These are phyloP conservation scores for Teleogryllus occipitalis DNA, from an alignment of 1,140 invertebrate species.

Conservation along the genomic window DNA sequence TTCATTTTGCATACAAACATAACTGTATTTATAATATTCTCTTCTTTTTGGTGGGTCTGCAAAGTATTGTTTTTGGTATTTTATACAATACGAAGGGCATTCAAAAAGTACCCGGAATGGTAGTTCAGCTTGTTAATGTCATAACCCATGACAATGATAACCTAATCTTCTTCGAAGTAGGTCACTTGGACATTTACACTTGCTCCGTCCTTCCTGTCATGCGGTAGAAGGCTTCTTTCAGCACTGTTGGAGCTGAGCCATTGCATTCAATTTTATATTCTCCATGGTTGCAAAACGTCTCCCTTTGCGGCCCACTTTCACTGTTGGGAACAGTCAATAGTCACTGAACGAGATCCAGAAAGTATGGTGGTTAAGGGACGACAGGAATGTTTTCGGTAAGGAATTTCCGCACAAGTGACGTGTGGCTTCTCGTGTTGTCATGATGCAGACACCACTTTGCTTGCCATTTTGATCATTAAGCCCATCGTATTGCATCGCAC, in stretches of 20 bases:
- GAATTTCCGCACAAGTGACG: neutral
- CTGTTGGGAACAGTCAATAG: neutral
- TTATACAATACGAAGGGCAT: neutral
- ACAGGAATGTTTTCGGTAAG: neutral
- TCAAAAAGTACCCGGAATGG: neutral
- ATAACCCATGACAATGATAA: neutral
- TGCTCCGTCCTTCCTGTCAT: slow-evolving; percentile 7
- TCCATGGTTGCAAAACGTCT: neutral
- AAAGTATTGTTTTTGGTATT: no score
- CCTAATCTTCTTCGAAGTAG: neutral
- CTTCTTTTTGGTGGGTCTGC: no score
- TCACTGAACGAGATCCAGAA: neutral
- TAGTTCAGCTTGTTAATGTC: neutral
- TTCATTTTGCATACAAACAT: no score
- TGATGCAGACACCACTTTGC: neutral
- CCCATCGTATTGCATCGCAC: neutral
- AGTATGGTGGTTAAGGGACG: neutral
- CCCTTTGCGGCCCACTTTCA: neutral
- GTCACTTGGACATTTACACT: neutral
- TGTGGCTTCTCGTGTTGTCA: neutral
- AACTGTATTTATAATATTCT: no score
- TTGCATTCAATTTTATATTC: neutral
- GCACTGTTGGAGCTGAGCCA: neutral
- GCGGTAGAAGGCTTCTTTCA: neutral
- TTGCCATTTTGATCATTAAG: neutral